These are phyloP conservation scores for Cyclophora punctaria DNA, from an alignment of 2,888 invertebrate genomes.

Conservation along the genomic window DNA sequence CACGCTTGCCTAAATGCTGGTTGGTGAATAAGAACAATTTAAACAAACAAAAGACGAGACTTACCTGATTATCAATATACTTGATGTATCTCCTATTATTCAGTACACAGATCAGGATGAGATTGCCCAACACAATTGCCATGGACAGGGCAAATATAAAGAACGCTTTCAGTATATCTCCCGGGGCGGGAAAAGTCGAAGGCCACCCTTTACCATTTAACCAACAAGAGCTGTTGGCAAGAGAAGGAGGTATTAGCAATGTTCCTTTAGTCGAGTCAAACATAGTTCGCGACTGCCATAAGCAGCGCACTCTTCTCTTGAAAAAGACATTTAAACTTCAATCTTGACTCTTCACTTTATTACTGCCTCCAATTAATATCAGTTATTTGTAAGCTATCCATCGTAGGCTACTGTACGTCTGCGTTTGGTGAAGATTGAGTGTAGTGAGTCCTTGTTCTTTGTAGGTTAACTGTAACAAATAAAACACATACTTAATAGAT, in stretches of 20 bases:
- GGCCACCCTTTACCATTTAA: conserved; percentile 80
- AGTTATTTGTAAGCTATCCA: too few relatives aligned
- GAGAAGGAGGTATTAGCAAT: conserved; percentile 84
- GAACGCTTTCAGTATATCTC: conserved; percentile 84
- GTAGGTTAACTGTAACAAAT: conserved; percentile 27
- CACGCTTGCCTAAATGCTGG: too few relatives aligned
- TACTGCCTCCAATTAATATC: conserved; percentile 2
- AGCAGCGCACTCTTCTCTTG: conserved; percentile 61
- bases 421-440: conserved; percentile 13
- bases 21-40: too few relatives aligned
- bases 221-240: conserved; percentile 89
- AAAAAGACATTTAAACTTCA: conserved; percentile 70
- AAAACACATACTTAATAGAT: too few relatives aligned
- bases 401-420: conserved; percentile 1
- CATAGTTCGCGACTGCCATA: conserved; percentile 71
- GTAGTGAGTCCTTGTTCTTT: conserved; percentile 12
- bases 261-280: conserved; percentile 80
- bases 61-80: conserved; percentile 91
- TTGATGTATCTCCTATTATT: conserved; percentile 89
- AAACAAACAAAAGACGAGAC: conserved; percentile 7
- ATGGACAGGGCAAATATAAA: conserved; percentile 84
- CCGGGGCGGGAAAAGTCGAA: conserved; percentile 77
- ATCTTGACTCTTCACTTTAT: conserved; percentile 53
- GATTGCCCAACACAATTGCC: conserved; percentile 86
- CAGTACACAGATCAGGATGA: conserved; percentile 86